phyloP scores from a whole-genome alignment of 1,140 invertebrate genomes.

The Pectinophora gossypiella region DNA sequence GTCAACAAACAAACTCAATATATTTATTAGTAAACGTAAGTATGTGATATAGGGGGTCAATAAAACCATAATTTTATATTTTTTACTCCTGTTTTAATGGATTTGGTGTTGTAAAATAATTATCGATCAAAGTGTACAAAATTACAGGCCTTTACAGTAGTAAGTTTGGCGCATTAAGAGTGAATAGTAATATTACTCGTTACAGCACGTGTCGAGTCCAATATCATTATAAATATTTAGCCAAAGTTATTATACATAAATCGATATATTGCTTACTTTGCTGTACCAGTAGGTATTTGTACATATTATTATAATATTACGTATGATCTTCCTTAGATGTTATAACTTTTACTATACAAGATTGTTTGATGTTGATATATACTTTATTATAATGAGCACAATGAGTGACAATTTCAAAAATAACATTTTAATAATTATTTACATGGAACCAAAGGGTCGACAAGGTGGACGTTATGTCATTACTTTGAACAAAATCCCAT shows the following conservation, averaged over 20 bases:
- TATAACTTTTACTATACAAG: conserved; percentile 51
- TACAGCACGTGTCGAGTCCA: conserved; percentile 36
- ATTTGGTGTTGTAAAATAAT: conserved; percentile 69
- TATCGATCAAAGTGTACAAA: conserved; percentile 66
- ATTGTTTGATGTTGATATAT: neutral
- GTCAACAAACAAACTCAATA: too few relatives aligned
- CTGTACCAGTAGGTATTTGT: conserved; percentile 32
- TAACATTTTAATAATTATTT: neutral
- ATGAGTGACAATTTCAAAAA: neutral
- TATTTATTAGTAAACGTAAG: too few relatives aligned
- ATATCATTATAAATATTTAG: conserved; percentile 51
- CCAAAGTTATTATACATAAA: conserved; percentile 39
- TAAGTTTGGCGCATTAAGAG: conserved; percentile 44
- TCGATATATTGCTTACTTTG: conserved; percentile 54
- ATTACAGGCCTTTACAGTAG: conserved; percentile 68
- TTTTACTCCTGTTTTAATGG: conserved; percentile 64
- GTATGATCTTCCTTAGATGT: conserved; percentile 29
- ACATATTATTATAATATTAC: neutral
- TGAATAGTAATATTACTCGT: conserved; percentile 35
- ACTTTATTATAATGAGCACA: neutral
- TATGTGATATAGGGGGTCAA: conserved; percentile 18
- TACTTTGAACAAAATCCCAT: too few relatives aligned
- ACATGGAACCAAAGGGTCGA: neutral
- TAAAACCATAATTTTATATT: conserved; percentile 48
- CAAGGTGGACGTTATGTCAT: too few relatives aligned